A percentile compares a stretch with the other conserved stretches of the same genome.
Evolutionary conservation across 2,888 invertebrate genomes (phyloP).

Genomic region (Panopea generosa): DNA sequence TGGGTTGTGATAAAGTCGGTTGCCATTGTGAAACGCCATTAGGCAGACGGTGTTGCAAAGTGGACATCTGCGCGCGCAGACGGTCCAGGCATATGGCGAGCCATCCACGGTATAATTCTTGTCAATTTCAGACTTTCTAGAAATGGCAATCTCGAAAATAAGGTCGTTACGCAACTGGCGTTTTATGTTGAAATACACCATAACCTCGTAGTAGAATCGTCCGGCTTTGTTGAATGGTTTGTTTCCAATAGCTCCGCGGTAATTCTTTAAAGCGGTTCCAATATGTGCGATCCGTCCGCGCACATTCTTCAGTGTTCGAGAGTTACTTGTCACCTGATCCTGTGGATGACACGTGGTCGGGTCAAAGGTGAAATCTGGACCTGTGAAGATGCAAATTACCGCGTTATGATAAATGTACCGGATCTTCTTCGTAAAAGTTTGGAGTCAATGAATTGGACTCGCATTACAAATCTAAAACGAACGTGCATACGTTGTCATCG

Average conservation of each 20-base stretch:
- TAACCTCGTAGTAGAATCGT: slow-evolving; percentile 66
- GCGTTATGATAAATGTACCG: too few relatives aligned
- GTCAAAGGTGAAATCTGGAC: slow-evolving; percentile 65
- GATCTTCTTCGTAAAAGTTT: too few relatives aligned
- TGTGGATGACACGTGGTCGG: slow-evolving; percentile 54
- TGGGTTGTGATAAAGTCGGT: slow-evolving; percentile 63
- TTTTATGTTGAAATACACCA: slow-evolving; percentile 67
- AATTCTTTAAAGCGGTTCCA: slow-evolving; percentile 63
- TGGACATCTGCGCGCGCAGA: slow-evolving; percentile 68
- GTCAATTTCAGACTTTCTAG: too few relatives aligned
- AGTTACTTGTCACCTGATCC: slow-evolving; percentile 60
- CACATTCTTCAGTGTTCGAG: slow-evolving; percentile 59
- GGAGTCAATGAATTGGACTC: too few relatives aligned
- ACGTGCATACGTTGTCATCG: too few relatives aligned
- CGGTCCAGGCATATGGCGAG: slow-evolving; percentile 63
- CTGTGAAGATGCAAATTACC: too few relatives aligned
- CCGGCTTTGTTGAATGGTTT: slow-evolving; percentile 61
- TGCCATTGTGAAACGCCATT: slow-evolving; percentile 68
- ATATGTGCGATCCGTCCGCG: slow-evolving; percentile 51
- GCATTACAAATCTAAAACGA: too few relatives aligned
- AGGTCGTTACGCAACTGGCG: slow-evolving; percentile 68
- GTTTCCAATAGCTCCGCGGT: slow-evolving; percentile 65
- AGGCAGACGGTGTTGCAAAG: slow-evolving; percentile 68
- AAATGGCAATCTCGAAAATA: slow-evolving; percentile 68
- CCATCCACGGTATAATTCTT: slow-evolving; percentile 68